Percentiles rank a stretch among this genome's conserved stretches.
Evolutionary conservation across 2,797 vertebrate species (phyloP).

Genomic region (Xerus rutilus): DNA sequence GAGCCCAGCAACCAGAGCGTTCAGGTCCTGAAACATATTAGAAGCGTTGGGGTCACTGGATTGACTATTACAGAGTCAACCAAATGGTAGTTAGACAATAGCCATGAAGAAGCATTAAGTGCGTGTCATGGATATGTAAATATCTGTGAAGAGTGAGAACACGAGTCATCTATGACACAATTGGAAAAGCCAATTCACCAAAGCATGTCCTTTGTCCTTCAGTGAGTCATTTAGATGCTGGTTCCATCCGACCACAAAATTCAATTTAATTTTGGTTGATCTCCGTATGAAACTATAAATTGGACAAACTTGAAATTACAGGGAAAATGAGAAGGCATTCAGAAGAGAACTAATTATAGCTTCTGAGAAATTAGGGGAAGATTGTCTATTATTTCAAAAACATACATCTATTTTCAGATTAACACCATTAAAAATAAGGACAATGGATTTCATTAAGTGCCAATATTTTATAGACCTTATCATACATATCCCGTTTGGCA

Average conservation of each 20-base stretch:
- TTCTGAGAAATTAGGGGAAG: slow-evolving; percentile 29
- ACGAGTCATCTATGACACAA: background rate
- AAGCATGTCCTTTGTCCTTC: background rate
- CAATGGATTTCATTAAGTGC: background rate
- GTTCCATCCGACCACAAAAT: background rate
- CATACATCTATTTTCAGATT: slow-evolving; percentile 46
- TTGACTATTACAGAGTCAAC: background rate
- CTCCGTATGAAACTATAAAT: background rate
- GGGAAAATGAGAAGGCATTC: background rate
- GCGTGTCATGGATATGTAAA: background rate
- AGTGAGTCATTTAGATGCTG: background rate
- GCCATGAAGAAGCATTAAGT: background rate
- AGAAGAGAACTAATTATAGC: slow-evolving; percentile 49
- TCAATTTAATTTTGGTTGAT: background rate
- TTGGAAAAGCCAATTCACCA: background rate
- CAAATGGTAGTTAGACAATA: background rate
- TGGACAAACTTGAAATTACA: slow-evolving; percentile 28
- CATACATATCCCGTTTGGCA: background rate
- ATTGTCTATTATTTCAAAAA: slow-evolving; percentile 36
- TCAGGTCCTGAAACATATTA: background rate
- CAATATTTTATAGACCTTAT: background rate
- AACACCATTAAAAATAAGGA: slow-evolving; percentile 41
- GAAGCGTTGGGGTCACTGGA: background rate
- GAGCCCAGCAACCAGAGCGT: background rate
- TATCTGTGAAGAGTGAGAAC: background rate